Evolutionary conservation across 1,140 invertebrate genomes (phyloP), one percentile per base, ranked within the genome.

Genomic region (Pseudomyrmex flavicornis): DNA sequence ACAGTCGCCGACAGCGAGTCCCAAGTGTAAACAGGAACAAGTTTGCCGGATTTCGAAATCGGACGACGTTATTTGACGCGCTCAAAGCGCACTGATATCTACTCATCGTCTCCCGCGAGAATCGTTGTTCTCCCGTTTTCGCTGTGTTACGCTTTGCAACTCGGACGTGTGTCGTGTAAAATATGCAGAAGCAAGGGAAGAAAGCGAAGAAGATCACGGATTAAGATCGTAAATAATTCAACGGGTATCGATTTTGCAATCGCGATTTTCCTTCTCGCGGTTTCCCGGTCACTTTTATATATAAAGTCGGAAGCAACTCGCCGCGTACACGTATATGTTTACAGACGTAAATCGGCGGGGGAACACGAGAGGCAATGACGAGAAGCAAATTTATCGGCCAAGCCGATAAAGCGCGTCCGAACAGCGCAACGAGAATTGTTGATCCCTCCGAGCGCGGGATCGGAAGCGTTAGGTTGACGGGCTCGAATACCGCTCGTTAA

Each of bases 401-500:
- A 35, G 75, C 75, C 83, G 70, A 87, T 85, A 87, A 87, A 50
- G 75, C 46, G 20, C 44, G 59, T 82, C 52, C 62, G 35, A 50
- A 46, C 59, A 52, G 52, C 35, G 35, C 50, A 76, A 83, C 76
- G 63, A 66, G 63, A 69, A 48, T 87, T 80, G 74, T 58, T 58
- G 35, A 35, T 35, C 35, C 35, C 35, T 5, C 5, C 35, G 4
- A 7, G 35, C 59, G 44, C 70, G 62, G 84, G 62, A 85, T 85
- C 61, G 66, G 59, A 62, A 50, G 65, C 35, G 77, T 65, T 82
- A 76, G 17, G 35, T 74, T 83, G 76, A 75, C 58, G 46, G 79
- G 72, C 46, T 76, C 62, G 46, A 83, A 61, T 72, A 68, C 15
- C 54, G 79, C 85, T 86, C 85, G 85, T 86, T 88, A 86, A 85